Percentiles rank a stretch among this genome's conserved stretches.
Conservation (phyloP, 2,888 invertebrate species). For the Pteria penguin region DNA sequence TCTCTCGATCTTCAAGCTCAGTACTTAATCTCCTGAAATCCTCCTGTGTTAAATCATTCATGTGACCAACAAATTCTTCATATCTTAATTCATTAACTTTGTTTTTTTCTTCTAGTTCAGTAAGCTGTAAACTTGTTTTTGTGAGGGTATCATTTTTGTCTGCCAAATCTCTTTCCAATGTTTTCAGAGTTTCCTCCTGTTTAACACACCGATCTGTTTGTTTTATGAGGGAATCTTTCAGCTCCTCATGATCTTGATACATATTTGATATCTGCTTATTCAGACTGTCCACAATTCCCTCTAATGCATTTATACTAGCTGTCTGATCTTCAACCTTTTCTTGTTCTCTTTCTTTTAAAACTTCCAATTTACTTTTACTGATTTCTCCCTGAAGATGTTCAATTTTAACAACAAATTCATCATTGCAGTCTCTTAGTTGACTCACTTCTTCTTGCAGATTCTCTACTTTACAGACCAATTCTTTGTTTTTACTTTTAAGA, state of each 20-base stretch:
- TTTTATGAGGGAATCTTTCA: not conserved
- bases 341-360: not conserved
- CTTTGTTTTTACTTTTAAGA: constrained; percentile 27
- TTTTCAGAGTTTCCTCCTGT: not conserved
- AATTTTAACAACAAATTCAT: too few relatives aligned
- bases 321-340: not conserved
- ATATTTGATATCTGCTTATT: not conserved
- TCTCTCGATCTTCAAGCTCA: too few relatives aligned
- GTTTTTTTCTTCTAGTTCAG: too few relatives aligned
- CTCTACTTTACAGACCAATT: constrained; percentile 35
- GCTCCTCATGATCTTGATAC: not conserved
- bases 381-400: not conserved
- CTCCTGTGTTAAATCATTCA: too few relatives aligned
- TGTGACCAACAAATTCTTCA: too few relatives aligned
- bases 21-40: too few relatives aligned
- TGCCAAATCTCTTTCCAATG: not conserved
- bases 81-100: too few relatives aligned
- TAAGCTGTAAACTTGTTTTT: too few relatives aligned
- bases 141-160: too few relatives aligned
- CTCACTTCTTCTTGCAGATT: too few relatives aligned
- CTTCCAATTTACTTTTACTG: not conserved
- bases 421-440: too few relatives aligned
- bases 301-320: not conserved
- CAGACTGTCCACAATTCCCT: not conserved
- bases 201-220: not conserved